Evolutionary conservation across 2,888 invertebrate species (phyloP).

Genomic region (Dicyrtomina minuta): DNA sequence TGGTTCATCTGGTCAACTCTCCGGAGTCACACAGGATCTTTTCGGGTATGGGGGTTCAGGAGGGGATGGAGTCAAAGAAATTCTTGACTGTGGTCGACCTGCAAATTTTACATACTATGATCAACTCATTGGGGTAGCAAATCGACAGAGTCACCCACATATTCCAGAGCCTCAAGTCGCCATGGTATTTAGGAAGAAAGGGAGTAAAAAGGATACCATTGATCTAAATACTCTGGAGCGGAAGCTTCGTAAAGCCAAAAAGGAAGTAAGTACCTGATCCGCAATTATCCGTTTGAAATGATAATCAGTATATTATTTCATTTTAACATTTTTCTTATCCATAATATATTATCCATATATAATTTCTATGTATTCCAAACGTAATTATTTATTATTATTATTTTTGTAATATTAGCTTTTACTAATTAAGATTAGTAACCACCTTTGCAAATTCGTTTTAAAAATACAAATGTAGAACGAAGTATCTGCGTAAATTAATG

Average conservation of each 20-base stretch:
- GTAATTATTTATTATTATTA: no score
- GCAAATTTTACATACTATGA: slow-evolving; percentile 84
- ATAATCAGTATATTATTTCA: no score
- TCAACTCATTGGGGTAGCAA: slow-evolving; percentile 80
- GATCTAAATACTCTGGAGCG: slow-evolving; percentile 74
- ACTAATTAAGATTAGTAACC: no score
- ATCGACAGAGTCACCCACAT: slow-evolving; percentile 76
- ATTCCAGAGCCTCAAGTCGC: slow-evolving; percentile 83
- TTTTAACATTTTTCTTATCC: no score
- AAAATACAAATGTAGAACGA: no score
- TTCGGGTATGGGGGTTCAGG: slow-evolving; percentile 43
- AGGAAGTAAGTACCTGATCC: slow-evolving; percentile 61
- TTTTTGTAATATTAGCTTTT: no score
- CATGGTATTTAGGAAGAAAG: slow-evolving; percentile 71
- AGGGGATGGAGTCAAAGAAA: slow-evolving; percentile 41
- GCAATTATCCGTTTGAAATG: no score
- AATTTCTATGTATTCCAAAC: no score
- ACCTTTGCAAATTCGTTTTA: no score
- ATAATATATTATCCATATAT: no score
- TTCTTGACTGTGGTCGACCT: slow-evolving; percentile 77
- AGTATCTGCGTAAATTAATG: no score
- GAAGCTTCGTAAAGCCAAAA: slow-evolving; percentile 73
- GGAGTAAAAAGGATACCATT: slow-evolving; percentile 65
- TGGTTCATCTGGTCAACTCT: slow-evolving; percentile 8
- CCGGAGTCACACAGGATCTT: neutral